A percentile compares a stretch with the other conserved stretches of the same genome.
Conservation (phyloP, 2,888 invertebrate genomes). For the Embidobia sp. region DNA sequence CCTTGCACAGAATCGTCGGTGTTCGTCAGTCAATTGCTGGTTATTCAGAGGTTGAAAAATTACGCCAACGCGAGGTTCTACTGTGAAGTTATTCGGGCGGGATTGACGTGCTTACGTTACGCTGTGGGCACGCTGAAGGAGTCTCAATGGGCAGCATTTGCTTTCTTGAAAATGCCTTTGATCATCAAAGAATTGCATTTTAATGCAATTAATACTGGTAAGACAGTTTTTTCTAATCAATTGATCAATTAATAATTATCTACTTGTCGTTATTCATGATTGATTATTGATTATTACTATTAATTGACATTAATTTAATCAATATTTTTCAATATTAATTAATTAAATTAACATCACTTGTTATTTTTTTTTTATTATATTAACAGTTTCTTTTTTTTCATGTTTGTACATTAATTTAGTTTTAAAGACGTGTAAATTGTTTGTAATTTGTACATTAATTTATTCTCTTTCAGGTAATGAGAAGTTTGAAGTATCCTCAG, state of each 20-base stretch:
- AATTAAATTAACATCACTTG: too few relatives aligned
- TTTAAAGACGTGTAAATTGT: too few relatives aligned
- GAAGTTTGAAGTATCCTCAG: slow-evolving; percentile 87
- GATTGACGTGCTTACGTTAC: slow-evolving; percentile 94
- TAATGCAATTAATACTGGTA: slow-evolving; percentile 82
- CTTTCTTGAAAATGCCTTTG: slow-evolving; percentile 94
- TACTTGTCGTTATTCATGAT: too few relatives aligned
- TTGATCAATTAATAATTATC: neutral
- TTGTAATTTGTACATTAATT: slow-evolving; percentile 5
- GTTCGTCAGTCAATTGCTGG: slow-evolving; percentile 90
- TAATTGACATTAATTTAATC: too few relatives aligned
- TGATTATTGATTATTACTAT: too few relatives aligned
- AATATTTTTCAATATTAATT: too few relatives aligned
- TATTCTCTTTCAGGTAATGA: slow-evolving; percentile 78
- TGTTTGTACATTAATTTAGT: too few relatives aligned
- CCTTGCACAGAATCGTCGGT: slow-evolving; percentile 92
- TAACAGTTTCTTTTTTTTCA: too few relatives aligned
- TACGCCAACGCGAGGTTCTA: slow-evolving; percentile 91
- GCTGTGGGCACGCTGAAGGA: slow-evolving; percentile 92
- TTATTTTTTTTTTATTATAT: too few relatives aligned
- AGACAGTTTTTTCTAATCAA: neutral
- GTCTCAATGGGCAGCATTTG: slow-evolving; percentile 96
- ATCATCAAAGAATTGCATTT: slow-evolving; percentile 88
- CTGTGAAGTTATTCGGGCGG: slow-evolving; percentile 94
- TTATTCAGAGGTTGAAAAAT: slow-evolving; percentile 92